phyloP scores from a whole-genome alignment of 2,797 vertebrate genomes.

The Girardinus metallicus region DNA sequence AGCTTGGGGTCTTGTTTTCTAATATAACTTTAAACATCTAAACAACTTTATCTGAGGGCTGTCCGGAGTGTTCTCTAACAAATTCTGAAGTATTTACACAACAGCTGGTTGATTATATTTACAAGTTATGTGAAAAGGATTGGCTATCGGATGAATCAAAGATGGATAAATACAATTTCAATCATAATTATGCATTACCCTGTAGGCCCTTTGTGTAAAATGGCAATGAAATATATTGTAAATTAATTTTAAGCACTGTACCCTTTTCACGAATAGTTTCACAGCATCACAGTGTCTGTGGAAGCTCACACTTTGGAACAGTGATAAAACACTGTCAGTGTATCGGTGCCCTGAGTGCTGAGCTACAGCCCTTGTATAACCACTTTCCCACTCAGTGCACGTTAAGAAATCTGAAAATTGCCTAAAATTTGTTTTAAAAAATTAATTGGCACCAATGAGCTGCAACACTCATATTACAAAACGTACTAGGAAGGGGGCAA shows the following conservation, averaged over 20 bases:
- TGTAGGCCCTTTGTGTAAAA: neutral
- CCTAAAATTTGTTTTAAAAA: slow-evolving; percentile 29
- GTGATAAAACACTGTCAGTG: slow-evolving; percentile 24
- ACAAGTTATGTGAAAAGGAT: neutral
- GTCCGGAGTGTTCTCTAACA: neutral
- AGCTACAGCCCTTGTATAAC: slow-evolving; percentile 45
- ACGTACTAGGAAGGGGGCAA: slow-evolving; percentile 14
- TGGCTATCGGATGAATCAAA: too few relatives aligned
- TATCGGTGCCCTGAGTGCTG: slow-evolving; percentile 37
- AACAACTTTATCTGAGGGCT: neutral
- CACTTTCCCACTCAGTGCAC: slow-evolving; percentile 23
- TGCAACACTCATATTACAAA: slow-evolving; percentile 5
- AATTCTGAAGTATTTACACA: neutral
- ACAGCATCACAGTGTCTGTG: slow-evolving; percentile 32
- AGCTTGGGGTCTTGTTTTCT: neutral
- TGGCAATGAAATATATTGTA: neutral
- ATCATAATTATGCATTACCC: neutral
- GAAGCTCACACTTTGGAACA: slow-evolving; percentile 42
- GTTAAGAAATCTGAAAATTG: slow-evolving; percentile 35
- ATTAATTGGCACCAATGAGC: slow-evolving; percentile 16
- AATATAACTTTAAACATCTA: neutral
- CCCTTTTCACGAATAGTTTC: slow-evolving; percentile 45
- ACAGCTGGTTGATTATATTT: neutral
- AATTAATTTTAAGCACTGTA: neutral
- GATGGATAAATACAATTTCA: neutral